A percentile compares a stretch with the other conserved stretches of the same genome.
Conservation (phyloP, 1,140 invertebrate genomes). For the Drosophila repleta region DNA sequence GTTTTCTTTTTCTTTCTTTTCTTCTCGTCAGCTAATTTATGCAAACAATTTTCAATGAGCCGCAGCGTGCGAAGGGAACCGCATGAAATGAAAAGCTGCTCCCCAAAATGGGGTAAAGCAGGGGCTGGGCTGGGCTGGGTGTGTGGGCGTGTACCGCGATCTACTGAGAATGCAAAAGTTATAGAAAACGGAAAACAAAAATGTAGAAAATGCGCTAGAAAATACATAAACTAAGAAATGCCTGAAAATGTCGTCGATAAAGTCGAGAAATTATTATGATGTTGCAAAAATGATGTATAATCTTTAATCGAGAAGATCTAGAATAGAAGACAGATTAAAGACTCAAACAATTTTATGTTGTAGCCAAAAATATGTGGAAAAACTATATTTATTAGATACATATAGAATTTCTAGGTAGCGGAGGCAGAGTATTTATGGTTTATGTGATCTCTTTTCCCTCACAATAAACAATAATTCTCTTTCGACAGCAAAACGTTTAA, state of each 20-base stretch:
- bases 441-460: too few relatives aligned
- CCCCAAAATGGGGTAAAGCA: not conserved
- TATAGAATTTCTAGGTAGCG: too few relatives aligned
- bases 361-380: not conserved
- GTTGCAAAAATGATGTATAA: slow-evolving; percentile 9
- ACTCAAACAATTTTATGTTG: not conserved
- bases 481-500: too few relatives aligned
- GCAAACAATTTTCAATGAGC: slow-evolving; percentile 75
- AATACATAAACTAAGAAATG: slow-evolving; percentile 34
- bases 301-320: not conserved
- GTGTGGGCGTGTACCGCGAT: slow-evolving; percentile 36
- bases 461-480: too few relatives aligned
- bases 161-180: slow-evolving; percentile 47
- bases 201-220: slow-evolving; percentile 21
- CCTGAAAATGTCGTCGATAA: slow-evolving; percentile 23
- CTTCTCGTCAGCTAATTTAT: slow-evolving; percentile 71
- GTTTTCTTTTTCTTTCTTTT: not conserved
- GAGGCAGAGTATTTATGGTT: too few relatives aligned
- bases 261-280: slow-evolving; percentile 18
- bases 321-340: slow-evolving; percentile 1
- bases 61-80: slow-evolving; percentile 31
- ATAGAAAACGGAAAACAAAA: slow-evolving; percentile 12
- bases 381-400: not conserved
- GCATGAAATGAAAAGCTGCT: slow-evolving; percentile 31
- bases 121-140: not conserved